Evolutionary conservation across 2,797 vertebrate species (phyloP), one percentile per base, ranked within the genome.

Genomic region (Pseudopleuronectes americanus): DNA sequence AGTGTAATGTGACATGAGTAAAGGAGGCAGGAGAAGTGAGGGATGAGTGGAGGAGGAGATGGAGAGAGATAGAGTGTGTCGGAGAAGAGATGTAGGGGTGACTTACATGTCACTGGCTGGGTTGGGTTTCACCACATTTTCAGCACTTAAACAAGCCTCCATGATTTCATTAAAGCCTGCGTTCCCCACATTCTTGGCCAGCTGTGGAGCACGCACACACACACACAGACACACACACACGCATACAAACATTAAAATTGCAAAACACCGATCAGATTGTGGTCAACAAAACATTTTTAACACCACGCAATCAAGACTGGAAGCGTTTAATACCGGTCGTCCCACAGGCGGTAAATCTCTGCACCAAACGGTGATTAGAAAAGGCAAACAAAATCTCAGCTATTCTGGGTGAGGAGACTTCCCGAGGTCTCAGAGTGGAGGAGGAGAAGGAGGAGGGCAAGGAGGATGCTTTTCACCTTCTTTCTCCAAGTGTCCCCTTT

Each of bases 101-200:
- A 94, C 97, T 97, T 93, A 99, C 97, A 99, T 99, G 93, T 99
- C 96, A 2, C 97, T 99, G 86, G 94, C 89, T 23, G 97, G 96
- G 87, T 93, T 95, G 74, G 97, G 98, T 88, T 99, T 99, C 89
- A 97, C 90, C 19, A 87, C 79, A 79, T 97, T 96, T 92, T 97
- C 97, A 63, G 85, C 83, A 53, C 93, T 95, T 77, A 99, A 94
- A 87, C 96, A 95, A 76, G 94, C 95, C 90, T 99, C 98, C 98
- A 99, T 99, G 77, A 99, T 96, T 90, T 99, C 98, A 92, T 99
- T 99, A 92, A 99, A 99, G 68, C 96, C 96, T 43, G 96, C 96
- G 86, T 99, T 99, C 88, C 98, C 98, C 82, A 99, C 97, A 90
- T 99, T 99, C 94, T 99, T 99, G 93, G 97, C 98, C 92, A 99